phyloP scores from a whole-genome alignment of 2,113 vertebrate species.

The Cephalopterus ornatus region DNA sequence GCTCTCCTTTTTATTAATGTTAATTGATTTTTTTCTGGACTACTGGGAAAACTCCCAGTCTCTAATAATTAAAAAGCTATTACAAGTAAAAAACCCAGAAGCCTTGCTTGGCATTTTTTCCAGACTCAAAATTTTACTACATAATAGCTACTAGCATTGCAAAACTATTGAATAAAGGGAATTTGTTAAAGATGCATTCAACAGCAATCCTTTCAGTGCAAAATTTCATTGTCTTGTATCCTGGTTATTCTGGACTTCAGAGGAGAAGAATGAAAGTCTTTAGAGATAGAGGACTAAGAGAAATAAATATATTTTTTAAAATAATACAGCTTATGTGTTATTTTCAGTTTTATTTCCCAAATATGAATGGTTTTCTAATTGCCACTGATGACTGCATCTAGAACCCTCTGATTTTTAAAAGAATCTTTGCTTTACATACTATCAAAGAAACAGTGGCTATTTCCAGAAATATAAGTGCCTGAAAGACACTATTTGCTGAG shows the following conservation, averaged over 20 bases:
- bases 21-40: neutral
- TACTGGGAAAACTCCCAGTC: neutral
- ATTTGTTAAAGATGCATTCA: neutral
- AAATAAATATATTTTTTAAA: neutral
- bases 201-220: neutral
- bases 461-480: neutral
- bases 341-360: neutral
- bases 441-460: neutral
- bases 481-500: neutral
- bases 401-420: neutral
- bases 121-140: neutral
- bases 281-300: neutral
- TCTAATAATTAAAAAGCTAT: neutral
- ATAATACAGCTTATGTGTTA: accelerated
- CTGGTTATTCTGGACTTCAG: neutral
- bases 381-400: neutral
- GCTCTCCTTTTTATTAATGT: neutral
- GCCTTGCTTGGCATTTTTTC: neutral
- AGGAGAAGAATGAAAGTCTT: neutral
- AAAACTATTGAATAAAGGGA: neutral
- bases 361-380: neutral
- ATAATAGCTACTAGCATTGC: neutral
- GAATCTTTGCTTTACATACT: neutral
- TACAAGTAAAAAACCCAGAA: neutral
- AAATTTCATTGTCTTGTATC: neutral